Base-by-base conservation (phyloP, 2,888 invertebrate species). In the Mechanitis mazaeus region DNA sequence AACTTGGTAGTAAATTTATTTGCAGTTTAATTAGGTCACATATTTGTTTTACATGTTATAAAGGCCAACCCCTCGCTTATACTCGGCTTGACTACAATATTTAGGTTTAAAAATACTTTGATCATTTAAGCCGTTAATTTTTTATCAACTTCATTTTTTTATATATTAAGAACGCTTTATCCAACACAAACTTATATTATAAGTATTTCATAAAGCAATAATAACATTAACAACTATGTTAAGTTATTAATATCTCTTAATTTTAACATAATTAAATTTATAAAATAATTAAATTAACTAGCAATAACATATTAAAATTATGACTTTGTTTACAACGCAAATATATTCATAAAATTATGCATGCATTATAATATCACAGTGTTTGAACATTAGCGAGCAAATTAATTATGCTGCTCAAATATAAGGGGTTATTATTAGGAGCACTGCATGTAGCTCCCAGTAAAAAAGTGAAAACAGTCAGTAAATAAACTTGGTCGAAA, bases 341-440 rank as follows among this genome's bases (percentile, higher is more conserved):
- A 50, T 50, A 50, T 50, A 50, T 50, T 50, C 50, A 50, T 50
- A 50, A 50, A 50, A 50, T 50, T 50, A 50, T 50, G 50, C 50
- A 50, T 50, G 50, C 50, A 50, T 50, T 50, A 50, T 31, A 50
- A 50, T 50, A 50, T 50, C 50, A 50, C 50, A 50, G 31, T 50
- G 50, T 50, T 50, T 50, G 50, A 50, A 50, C 50, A 50, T 50
- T 50, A 50, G 31, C 50, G 50, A 31, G 45, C 70, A 73, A 78
- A 80, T 75, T 77, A 81, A 83, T 83, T 81, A 78, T 75, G 77
- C 71, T 74, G 79, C 78, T 77, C 80, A 81, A 82, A 81, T 75
- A 80, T 73, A 68, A 69, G 70, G 72, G 63, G 67, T 58, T 31
- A 3, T 45, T 20, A 56, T 38, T 50, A 50, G 50, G 31, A 50